phyloP scores from a whole-genome alignment of 2,113 vertebrate genomes.

The Vulpes vulpes region DNA sequence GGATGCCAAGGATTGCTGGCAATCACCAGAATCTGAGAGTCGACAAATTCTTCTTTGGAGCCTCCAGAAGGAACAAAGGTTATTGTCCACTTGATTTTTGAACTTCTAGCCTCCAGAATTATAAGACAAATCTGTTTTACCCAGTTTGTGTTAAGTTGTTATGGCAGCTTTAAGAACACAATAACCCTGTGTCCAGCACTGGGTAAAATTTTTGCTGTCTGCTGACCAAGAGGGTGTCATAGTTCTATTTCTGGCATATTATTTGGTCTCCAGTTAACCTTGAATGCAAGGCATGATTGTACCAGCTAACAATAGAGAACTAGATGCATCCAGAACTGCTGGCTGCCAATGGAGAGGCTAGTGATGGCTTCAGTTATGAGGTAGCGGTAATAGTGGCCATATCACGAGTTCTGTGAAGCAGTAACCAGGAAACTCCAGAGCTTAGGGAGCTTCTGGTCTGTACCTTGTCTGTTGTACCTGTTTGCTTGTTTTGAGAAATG shows the following conservation, averaged over 20 bases:
- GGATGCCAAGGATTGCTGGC: background rate
- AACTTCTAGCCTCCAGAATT: background rate
- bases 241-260: background rate
- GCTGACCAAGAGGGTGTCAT: background rate
- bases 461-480: background rate
- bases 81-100: too few species aligned
- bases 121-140: background rate
- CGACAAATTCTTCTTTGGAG: background rate
- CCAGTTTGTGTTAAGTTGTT: background rate
- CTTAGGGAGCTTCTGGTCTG: background rate
- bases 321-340: too few species aligned
- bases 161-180: background rate
- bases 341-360: background rate
- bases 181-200: background rate
- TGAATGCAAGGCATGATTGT: too few species aligned
- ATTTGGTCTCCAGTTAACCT: background rate
- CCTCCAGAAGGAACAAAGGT: background rate
- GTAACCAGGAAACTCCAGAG: background rate
- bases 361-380: background rate
- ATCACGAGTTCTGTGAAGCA: background rate
- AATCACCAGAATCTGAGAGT: background rate
- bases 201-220: background rate
- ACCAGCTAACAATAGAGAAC: background rate
- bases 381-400: accelerated
- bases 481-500: background rate